Base-by-base conservation (phyloP, 1,140 invertebrate genomes). In the Meloidogyne floridensis region DNA sequence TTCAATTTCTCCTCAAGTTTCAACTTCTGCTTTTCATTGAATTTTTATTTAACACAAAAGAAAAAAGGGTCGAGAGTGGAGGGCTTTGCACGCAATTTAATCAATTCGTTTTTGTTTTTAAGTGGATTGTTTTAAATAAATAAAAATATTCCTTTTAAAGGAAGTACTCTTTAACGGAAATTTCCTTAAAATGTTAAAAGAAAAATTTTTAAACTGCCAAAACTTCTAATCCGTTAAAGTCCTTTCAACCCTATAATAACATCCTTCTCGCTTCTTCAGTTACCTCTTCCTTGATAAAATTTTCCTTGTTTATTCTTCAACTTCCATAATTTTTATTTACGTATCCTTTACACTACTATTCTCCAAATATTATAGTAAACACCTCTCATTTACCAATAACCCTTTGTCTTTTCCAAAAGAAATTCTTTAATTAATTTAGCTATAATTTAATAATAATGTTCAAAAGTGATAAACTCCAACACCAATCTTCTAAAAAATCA, bases 381-480 rank as follows among this genome's bases (percentile, higher is more conserved):
- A n/a, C 32, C 2, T 2, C 2, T 0, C 2, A 0, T 32, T 32
- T 32, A 32, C 32, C 32, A 32, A 32, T 32, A 32, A 32, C 32
- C 32, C 32, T 2, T 32, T 32, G 32, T 2, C 32, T 2, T 2
- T 32, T 32, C 32, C 32, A 32, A 32, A 32, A 32, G 32, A 32
- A 32, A 32, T 2, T 32, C 32, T 32, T 10, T 47, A 47, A 47
- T 47, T 59, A 59, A 15, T 59, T 15, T 59, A 59, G 56, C 15
- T 59, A 59, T 59, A 59, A 59, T 59, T 59, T 59, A 59, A 56
- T 56, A 11, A 59, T 15, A n/a, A 79, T 79, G 77, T 79, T 79
- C n/a, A 51, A 69, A 72, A 79, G 77, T 71, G 77, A 79, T 47
- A 79, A 79, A 47, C 77, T 53, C 9, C 59, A 72, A 32, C 65